Base-by-base conservation (phyloP, 1,140 invertebrate species). In the Liolophura sinensis region DNA sequence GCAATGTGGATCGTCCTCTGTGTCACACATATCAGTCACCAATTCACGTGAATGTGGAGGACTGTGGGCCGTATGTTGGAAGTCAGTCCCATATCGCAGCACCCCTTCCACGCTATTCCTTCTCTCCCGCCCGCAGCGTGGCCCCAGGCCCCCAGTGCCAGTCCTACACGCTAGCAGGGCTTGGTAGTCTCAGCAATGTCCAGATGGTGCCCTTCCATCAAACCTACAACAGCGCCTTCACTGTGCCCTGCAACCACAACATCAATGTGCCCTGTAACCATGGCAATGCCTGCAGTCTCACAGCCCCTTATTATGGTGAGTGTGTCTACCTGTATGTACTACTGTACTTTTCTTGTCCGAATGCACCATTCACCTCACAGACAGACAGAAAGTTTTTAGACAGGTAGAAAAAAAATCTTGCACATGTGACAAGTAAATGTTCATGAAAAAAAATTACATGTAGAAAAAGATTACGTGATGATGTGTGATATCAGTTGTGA, bases 141-240 rank as follows among this genome's bases (percentile, higher is more conserved):
- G 31, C 31, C 3, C 31, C 31, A 5, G 31, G 6, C 20, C 24
- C 69, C 20, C 70, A 73, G 55, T 78, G 71, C 60, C 74, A 78
- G 71, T 71, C 73, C 9, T 73, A 69, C 57, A 71, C 69, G 14
- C 63, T 78, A 12, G 68, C 68, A 46, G 73, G 73, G 1, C 61
- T 77, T 11, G 69, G 73, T 7, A 77, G 69, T 65, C 65, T 77
- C 20, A 68, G 62, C 25, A 67, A 27, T 54, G 20, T 70, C n/a
- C 62, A 54, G 25, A 68, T 67, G 52, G 47, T 70, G 48, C 47
- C 70, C 0, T 64, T 64, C 16, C 40, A 55, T 47, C 47, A 50
- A 46, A 61, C 69, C 47, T 66, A 71, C 51, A 54, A 69, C 27
- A 72, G 67, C 57, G 67, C 70, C 15, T 76, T 74, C 67, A 68